Evolutionary conservation across 1,140 invertebrate genomes (phyloP).

Genomic region (Coenobita brevimanus): DNA sequence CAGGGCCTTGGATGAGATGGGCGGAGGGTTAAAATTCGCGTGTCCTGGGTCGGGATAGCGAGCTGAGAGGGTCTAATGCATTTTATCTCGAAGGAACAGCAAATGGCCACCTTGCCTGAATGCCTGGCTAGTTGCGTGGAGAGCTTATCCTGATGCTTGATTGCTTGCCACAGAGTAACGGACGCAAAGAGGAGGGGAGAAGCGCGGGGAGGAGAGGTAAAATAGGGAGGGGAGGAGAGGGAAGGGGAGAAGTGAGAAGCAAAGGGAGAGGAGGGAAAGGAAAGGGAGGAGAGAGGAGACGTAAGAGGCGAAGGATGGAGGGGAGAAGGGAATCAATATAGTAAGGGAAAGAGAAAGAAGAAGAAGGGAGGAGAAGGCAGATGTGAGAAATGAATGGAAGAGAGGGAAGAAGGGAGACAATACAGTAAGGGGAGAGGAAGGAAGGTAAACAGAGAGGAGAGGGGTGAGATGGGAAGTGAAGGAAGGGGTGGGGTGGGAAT

Average conservation of each 20-base stretch:
- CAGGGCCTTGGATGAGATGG: not conserved
- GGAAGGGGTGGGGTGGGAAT: too few species aligned
- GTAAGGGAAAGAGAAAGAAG: slow-evolving; percentile 5
- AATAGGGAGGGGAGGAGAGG: not conserved
- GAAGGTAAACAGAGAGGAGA: too few species aligned
- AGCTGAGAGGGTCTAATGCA: not conserved
- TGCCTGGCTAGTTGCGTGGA: slow-evolving; percentile 34
- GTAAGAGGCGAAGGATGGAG: not conserved
- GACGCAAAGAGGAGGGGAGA: not conserved
- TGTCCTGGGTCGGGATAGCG: not conserved
- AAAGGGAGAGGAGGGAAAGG: not conserved
- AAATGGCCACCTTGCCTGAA: slow-evolving; percentile 46
- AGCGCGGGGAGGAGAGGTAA: too few species aligned
- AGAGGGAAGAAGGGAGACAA: too few species aligned
- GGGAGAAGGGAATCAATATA: not conserved
- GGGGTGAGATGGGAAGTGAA: too few species aligned
- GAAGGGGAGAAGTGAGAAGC: not conserved
- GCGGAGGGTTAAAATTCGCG: not conserved
- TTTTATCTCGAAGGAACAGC: slow-evolving; percentile 19
- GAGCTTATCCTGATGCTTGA: slow-evolving; percentile 47
- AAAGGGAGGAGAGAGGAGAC: not conserved
- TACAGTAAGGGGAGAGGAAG: too few species aligned
- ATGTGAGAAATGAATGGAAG: not conserved
- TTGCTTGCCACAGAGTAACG: slow-evolving; percentile 47
- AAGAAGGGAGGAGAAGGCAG: slow-evolving; percentile 15